Conservation (phyloP, 2,797 vertebrate species). For the Cottoperca gobio region DNA sequence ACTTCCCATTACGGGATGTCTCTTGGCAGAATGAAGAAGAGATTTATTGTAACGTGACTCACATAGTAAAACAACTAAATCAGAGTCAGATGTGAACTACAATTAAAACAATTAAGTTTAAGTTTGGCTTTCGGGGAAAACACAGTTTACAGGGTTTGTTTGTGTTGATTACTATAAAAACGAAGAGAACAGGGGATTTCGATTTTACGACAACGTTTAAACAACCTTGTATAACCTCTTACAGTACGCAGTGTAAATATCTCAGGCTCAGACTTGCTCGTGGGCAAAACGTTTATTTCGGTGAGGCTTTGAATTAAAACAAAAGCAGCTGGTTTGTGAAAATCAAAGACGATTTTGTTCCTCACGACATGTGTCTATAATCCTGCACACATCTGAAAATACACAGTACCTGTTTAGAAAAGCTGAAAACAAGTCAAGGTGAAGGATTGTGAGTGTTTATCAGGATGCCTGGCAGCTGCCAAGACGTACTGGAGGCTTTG, state of each 20-base stretch:
- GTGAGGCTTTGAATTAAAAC: neutral
- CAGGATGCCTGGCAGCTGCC: neutral
- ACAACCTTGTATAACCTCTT: no score
- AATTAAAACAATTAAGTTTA: neutral
- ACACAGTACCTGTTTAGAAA: neutral
- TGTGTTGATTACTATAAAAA: neutral
- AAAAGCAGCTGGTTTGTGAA: constrained; percentile 19
- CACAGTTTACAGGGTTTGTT: neutral
- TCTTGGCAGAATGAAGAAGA: neutral
- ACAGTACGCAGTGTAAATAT: neutral
- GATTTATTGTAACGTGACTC: constrained; percentile 15
- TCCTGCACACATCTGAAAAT: no score
- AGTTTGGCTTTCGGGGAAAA: neutral
- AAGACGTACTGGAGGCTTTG: constrained; percentile 9
- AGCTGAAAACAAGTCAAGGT: neutral
- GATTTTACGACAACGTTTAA: neutral
- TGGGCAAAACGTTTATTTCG: neutral
- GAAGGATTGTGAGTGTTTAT: neutral
- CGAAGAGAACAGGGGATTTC: neutral
- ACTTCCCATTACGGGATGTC: neutral
- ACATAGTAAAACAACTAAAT: neutral
- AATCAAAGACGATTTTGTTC: neutral
- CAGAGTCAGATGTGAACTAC: constrained; percentile 19
- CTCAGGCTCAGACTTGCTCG: no score
- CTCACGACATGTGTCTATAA: neutral